These are phyloP conservation scores for Lacerta agilis DNA, from an alignment of 2,797 vertebrate genomes.

Conservation along the genomic window DNA sequence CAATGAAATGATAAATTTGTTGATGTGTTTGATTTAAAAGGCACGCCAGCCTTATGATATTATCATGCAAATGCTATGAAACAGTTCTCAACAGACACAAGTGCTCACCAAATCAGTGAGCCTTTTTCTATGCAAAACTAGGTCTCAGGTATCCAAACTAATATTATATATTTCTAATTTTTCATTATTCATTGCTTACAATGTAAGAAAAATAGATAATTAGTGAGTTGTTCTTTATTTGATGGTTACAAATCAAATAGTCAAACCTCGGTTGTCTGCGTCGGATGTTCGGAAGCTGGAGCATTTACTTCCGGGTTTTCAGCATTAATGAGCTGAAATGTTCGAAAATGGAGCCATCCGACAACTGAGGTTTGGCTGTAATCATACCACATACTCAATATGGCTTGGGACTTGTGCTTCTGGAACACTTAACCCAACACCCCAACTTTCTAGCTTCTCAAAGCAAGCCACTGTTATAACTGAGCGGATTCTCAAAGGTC, in stretches of 20 bases:
- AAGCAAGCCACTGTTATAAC: neutral
- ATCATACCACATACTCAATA: neutral
- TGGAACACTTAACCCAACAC: neutral
- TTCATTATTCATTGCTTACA: neutral
- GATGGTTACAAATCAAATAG: neutral
- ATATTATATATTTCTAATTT: neutral
- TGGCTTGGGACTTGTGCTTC: neutral
- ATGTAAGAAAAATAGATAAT: no score
- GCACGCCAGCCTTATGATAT: neutral
- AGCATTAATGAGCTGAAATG: no score
- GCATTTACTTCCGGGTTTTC: no score
- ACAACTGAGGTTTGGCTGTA: neutral
- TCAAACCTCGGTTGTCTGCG: no score
- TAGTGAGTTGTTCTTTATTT: neutral
- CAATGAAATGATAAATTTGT: neutral
- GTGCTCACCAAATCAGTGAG: neutral
- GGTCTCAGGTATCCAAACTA: neutral
- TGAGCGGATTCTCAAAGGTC: neutral
- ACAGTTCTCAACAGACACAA: neutral
- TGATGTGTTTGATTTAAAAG: neutral
- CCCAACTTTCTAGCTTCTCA: neutral
- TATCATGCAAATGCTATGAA: no score
- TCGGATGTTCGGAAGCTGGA: no score
- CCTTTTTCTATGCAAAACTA: neutral
- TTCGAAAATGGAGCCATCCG: no score